Evolutionary conservation across 2,888 invertebrate genomes (phyloP).

Genomic region (Cristatella mucedo): DNA sequence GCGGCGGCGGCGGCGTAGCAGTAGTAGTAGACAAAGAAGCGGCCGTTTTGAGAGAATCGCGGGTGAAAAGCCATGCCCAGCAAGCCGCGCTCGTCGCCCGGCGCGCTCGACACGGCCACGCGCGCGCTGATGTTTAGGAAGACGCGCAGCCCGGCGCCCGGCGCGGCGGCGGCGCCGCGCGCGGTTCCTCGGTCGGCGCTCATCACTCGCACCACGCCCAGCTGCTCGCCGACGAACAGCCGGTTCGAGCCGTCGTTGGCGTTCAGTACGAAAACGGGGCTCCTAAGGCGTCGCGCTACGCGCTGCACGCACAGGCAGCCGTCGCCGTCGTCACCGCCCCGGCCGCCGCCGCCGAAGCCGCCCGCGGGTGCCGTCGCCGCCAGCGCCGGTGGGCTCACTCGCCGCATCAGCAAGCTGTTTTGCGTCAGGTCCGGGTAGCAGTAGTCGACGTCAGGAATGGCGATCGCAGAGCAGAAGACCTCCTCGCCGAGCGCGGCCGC

Average conservation of each 20-base stretch:
- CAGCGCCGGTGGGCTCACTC: conserved; percentile 15
- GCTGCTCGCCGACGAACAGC: conserved; percentile 27
- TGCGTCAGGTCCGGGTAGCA: conserved; percentile 27
- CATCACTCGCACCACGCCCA: conserved; percentile 21
- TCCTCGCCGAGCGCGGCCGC: conserved; percentile 18
- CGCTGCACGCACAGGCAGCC: conserved; percentile 28
- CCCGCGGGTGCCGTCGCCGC: conserved; percentile 17
- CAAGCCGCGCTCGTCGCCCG: conserved; percentile 25
- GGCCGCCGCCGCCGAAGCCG: conserved; percentile 25
- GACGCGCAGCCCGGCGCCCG: too few relatives aligned
- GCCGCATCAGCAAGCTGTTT: conserved; percentile 16
- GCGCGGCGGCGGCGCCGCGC: too few relatives aligned
- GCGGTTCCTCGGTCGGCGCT: too few relatives aligned
- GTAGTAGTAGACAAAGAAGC: conserved; percentile 27
- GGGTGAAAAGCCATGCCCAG: conserved; percentile 29
- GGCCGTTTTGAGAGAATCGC: conserved; percentile 20
- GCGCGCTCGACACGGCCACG: too few relatives aligned
- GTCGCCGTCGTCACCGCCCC: conserved; percentile 15
- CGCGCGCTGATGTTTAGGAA: too few relatives aligned
- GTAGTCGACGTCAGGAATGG: conserved; percentile 21
- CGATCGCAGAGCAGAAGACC: conserved; percentile 8
- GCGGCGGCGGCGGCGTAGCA: conserved; percentile 2
- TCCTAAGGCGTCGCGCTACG: conserved; percentile 15
- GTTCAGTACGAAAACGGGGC: conserved; percentile 21
- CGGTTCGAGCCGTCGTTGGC: conserved; percentile 24